Conservation (phyloP, 2,888 invertebrate genomes). For the Dryobotodes eremita region DNA sequence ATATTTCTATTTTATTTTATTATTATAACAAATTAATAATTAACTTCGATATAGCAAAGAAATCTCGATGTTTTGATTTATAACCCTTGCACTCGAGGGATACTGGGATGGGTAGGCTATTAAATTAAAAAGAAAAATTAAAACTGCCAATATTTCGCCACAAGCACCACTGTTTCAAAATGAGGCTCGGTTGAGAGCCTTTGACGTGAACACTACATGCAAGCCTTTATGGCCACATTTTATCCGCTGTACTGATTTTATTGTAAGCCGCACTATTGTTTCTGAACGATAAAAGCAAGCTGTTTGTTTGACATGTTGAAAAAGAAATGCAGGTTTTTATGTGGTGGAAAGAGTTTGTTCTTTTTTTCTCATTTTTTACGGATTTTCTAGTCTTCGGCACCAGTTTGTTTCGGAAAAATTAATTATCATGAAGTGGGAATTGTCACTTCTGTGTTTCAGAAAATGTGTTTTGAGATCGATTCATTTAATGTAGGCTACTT, state of each 20-base stretch:
- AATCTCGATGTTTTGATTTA: no score
- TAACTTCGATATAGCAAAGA: no score
- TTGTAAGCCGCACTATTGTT: slow-evolving; percentile 36
- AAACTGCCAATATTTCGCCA: slow-evolving; percentile 14
- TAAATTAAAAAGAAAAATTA: not conserved
- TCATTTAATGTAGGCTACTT: no score
- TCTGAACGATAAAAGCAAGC: slow-evolving; percentile 27
- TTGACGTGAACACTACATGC: slow-evolving; percentile 28
- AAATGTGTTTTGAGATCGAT: not conserved
- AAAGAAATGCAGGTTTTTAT: not conserved
- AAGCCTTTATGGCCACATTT: slow-evolving; percentile 37
- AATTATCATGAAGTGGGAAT: not conserved
- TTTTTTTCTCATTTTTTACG: not conserved
- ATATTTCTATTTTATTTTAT: no score
- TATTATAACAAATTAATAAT: no score
- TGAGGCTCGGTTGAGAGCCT: slow-evolving; percentile 23
- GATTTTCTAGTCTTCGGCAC: not conserved
- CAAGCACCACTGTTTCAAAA: slow-evolving; percentile 11
- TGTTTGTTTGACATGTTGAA: slow-evolving; percentile 24
- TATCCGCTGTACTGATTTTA: slow-evolving; percentile 42
- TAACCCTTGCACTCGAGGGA: no score
- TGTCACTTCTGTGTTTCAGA: not conserved
- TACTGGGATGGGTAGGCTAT: no score
- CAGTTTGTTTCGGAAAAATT: not conserved
- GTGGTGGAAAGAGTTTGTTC: no score